These are phyloP conservation scores for Tenthredo mesomela DNA, from an alignment of 2,888 invertebrate species.

Conservation along the genomic window DNA sequence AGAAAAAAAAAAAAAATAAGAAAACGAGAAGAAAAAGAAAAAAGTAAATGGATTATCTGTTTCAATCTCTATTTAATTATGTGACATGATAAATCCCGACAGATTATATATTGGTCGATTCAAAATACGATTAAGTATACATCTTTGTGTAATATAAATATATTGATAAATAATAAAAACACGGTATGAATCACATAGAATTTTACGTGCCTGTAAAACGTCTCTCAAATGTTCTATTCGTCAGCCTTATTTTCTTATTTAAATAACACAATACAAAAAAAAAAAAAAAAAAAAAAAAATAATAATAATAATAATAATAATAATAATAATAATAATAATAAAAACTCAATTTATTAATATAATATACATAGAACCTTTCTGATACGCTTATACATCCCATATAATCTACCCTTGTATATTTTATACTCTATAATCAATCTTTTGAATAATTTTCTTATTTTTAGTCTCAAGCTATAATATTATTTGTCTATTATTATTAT, in stretches of 20 bases:
- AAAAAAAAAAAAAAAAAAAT: no score
- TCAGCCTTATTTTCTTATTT: not conserved
- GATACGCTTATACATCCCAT: not conserved
- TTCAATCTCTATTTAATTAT: constrained; percentile 69
- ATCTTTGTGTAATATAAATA: constrained; percentile 75
- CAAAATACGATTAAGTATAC: constrained; percentile 73
- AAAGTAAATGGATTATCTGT: constrained; percentile 57
- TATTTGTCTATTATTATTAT: not conserved
- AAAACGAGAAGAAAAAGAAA: not conserved
- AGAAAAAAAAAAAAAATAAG: not conserved
- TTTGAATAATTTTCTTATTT: not conserved
- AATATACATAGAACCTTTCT: not conserved
- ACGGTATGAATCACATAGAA: constrained; percentile 65
- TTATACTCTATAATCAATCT: not conserved
- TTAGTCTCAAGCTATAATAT: not conserved
- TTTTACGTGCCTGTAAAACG: constrained; percentile 41
- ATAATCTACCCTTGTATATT: not conserved
- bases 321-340: not conserved
- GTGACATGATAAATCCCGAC: constrained; percentile 65
- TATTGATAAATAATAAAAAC: constrained; percentile 66
- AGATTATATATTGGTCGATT: constrained; percentile 72
- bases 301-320: not conserved
- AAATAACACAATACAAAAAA: not conserved
- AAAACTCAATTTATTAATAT: not conserved
- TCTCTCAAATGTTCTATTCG: constrained; percentile 16